These are phyloP conservation scores for Harmothoe impar DNA, from an alignment of 2,888 invertebrate species.

Conservation along the genomic window DNA sequence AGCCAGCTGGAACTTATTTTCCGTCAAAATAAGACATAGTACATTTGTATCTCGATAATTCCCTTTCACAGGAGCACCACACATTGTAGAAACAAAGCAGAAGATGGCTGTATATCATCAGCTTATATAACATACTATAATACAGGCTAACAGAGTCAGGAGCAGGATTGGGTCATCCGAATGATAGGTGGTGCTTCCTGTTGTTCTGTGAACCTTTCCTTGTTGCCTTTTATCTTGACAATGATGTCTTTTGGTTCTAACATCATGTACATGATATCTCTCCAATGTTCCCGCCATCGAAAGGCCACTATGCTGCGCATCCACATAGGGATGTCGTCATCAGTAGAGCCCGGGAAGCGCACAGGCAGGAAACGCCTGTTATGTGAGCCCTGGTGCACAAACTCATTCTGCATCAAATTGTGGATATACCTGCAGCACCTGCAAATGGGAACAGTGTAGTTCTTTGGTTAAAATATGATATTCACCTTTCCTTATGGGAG, in stretches of 20 bases:
- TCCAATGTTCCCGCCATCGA: slow-evolving; percentile 76
- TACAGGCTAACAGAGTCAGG: too few species aligned
- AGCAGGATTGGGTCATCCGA: too few species aligned
- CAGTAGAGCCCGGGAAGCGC: slow-evolving; percentile 72
- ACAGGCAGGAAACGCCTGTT: slow-evolving; percentile 74
- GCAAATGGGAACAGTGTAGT: background rate
- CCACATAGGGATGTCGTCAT: slow-evolving; percentile 73
- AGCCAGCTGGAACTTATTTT: too few species aligned
- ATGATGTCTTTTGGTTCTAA: slow-evolving; percentile 72
- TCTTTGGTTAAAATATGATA: too few species aligned
- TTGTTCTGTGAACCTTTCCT: background rate
- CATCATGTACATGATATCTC: slow-evolving; percentile 77
- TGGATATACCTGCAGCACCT: slow-evolving; percentile 72
- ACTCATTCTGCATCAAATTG: slow-evolving; percentile 74
- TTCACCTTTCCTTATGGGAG: too few species aligned
- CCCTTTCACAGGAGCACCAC: too few species aligned
- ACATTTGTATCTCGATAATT: too few species aligned
- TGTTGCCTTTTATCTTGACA: background rate
- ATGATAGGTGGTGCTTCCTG: too few species aligned
- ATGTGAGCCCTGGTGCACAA: slow-evolving; percentile 64
- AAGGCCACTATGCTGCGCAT: slow-evolving; percentile 72
- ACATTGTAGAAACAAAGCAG: too few species aligned
- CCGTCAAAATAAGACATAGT: too few species aligned
- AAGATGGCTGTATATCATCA: too few species aligned
- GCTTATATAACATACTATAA: too few species aligned